Evolutionary conservation across 2,113 vertebrate genomes (phyloP), one percentile per base, ranked within the genome.

Genomic region (Pardalotus punctatus): DNA sequence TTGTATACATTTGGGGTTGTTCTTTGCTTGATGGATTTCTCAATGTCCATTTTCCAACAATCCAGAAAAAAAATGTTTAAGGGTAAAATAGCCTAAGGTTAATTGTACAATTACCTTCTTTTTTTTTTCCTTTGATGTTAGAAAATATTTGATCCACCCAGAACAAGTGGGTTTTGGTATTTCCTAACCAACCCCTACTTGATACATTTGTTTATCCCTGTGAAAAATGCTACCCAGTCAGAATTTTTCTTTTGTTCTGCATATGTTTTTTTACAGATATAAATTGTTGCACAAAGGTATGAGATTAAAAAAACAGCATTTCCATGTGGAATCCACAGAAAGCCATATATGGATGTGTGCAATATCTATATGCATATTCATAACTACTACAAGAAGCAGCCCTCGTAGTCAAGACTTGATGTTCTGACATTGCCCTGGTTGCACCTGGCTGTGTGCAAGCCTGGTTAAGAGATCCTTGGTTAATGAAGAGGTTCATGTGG

Each of bases 241-340:
- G 35, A 70, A 73, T 64, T 85, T 82, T 91, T 42, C 24, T 79
- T 94, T 88, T 65, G 33, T 80, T 96, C 74, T 83, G 45, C 27
- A 4, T 74, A 28, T 47, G 47, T 31, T 66, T 93, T 77, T 56
- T 76, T 64, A 50, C 13, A 43, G 24, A 31, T 66, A 86, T 9
- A 88, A 93, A 90, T 81, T 78, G 24, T 43, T 93, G 43, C 24
- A 38, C 42, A 66, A 60, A 74, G 47, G 67, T 83, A 43, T 54
- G 67, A 90, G 47, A 73, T 33, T 20, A 45, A 66, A 85, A 94
- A 73, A 48, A 5, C 54, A 86, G 38, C 38, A 78, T 88, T 95
- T 88, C 76, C 51, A 21, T 25, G 33, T 86, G 80, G 72, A 88
- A 90, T 78, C n/a, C 3, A 1, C 56, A 71, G 47, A 92, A 88